Base-by-base conservation (phyloP, 2,888 invertebrate species). In the Limnephilus rhombicus region DNA sequence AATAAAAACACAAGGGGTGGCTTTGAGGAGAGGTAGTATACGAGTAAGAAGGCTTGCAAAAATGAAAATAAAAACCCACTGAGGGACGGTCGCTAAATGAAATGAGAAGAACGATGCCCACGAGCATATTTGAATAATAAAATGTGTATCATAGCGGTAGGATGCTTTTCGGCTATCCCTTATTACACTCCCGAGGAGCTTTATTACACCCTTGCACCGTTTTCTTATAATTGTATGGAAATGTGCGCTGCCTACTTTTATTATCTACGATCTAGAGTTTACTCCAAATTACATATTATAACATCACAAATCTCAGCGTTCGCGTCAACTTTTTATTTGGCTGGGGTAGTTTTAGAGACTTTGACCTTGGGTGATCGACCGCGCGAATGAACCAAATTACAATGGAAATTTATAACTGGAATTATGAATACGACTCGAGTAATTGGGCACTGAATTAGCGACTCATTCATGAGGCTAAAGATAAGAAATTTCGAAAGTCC, bases 1-100 rank as follows among this genome's bases (percentile, higher is more conserved):
- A 93, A 90, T 90, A 92, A 92, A 92, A 92, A 91, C 80, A 86
- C 68, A 89, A 89, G 82, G 49, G 86, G 12, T 89, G 91, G 89
- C 85, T 90, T 92, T 85, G 85, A 90, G 81, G 37, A 82, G 81
- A 80, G 88, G n/a, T 68, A n/a, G 68, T 68, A 68, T 68, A 68
- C 68, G 68, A 89, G 88, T 9, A 89, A 80, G 80, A 31, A 68
- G 68, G 37, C 80, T 88, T 18, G 87, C 53, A 31, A 80, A 85
- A 68, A 88, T 53, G 90, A 87, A 87, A 92, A 91, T 91, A 88
- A 91, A 91, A 91, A 81, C 24, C 68, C 24, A n/a, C 68, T 24
- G 68, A 68, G 68, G 68, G 68, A 68, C 88, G 45, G 80, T 86
- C 68, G 49, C 83, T n/a, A 34, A 68, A 81, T 83, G 87, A 82